A percentile compares a stretch with the other conserved stretches of the same genome.
Conservation (phyloP, 1,140 invertebrate genomes). For the Ceratoteleas bidentatus region DNA sequence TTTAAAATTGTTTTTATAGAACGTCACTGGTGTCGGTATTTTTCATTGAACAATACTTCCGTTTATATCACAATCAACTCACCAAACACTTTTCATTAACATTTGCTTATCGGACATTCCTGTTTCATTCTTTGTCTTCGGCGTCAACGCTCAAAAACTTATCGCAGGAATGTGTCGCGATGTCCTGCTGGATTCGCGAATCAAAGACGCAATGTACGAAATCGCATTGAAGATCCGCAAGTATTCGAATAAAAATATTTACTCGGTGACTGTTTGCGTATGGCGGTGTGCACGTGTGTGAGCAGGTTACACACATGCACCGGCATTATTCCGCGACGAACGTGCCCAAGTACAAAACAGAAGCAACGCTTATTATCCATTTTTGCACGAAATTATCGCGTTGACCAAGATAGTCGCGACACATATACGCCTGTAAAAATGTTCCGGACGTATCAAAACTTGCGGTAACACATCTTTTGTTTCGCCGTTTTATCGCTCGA, state of each 20-base stretch:
- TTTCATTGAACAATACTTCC: too few relatives aligned
- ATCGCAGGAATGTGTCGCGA: not conserved
- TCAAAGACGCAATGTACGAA: constrained; percentile 1
- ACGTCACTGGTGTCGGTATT: too few relatives aligned
- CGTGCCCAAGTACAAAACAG: constrained; percentile 77
- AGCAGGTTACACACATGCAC: constrained; percentile 31
- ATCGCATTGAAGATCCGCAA: constrained; percentile 5
- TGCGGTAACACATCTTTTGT: constrained; percentile 23
- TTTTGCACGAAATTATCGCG: constrained; percentile 79
- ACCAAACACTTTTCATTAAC: not conserved
- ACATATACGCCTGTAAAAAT: constrained; percentile 38
- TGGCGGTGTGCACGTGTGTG: constrained; percentile 13
- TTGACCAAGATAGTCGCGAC: constrained; percentile 68
- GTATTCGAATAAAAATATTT: constrained; percentile 40
- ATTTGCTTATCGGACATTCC: too few relatives aligned
- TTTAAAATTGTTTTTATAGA: too few relatives aligned
- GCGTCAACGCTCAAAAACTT: too few relatives aligned
- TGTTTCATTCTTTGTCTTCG: not conserved
- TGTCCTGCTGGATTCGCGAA: constrained; percentile 33
- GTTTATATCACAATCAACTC: not conserved
- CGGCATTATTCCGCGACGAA: constrained; percentile 74
- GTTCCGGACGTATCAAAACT: constrained; percentile 27
- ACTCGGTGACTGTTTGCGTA: not conserved
- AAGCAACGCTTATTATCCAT: constrained; percentile 75
- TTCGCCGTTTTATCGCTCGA: constrained; percentile 15